Conservation (phyloP, 2,888 invertebrate species). For the Crocallis elinguaria region DNA sequence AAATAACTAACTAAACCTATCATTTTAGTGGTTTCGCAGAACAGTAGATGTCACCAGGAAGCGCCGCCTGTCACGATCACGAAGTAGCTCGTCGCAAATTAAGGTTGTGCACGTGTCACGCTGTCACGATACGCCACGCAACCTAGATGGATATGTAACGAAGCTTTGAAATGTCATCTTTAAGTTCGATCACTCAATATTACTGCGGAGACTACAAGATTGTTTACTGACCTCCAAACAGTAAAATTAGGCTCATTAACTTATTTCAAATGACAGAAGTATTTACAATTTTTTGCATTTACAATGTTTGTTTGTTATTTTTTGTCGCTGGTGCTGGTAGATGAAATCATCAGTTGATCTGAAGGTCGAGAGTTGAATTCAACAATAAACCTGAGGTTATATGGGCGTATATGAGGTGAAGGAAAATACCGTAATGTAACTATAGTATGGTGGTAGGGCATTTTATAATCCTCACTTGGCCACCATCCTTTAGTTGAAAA, state of each 20-base stretch:
- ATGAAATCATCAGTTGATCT: no score
- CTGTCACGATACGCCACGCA: slow-evolving; percentile 34
- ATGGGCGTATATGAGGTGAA: no score
- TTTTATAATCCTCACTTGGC: no score
- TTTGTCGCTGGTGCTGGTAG: no score
- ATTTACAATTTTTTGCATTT: no score
- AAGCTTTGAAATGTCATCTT: slow-evolving; percentile 19
- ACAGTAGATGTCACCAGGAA: slow-evolving; percentile 36
- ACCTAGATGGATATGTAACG: slow-evolving; percentile 21
- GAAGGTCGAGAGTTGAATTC: no score
- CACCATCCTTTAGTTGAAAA: no score
- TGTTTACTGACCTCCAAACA: no score
- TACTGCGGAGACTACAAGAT: neutral
- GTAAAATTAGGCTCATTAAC: neutral
- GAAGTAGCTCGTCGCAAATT: slow-evolving; percentile 26
- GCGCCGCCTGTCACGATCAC: slow-evolving; percentile 30
- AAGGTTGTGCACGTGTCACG: slow-evolving; percentile 29
- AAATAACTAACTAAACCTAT: slow-evolving; percentile 9
- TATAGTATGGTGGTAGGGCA: no score
- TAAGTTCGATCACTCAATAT: slow-evolving; percentile 6
- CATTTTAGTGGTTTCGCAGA: slow-evolving; percentile 22
- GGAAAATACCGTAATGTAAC: no score
- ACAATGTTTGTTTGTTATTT: no score
- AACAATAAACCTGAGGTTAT: no score
- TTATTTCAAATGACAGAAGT: neutral